Evolutionary conservation across 2,113 vertebrate genomes (phyloP), one percentile per base, ranked within the genome.

Genomic region (Zingel zingel): DNA sequence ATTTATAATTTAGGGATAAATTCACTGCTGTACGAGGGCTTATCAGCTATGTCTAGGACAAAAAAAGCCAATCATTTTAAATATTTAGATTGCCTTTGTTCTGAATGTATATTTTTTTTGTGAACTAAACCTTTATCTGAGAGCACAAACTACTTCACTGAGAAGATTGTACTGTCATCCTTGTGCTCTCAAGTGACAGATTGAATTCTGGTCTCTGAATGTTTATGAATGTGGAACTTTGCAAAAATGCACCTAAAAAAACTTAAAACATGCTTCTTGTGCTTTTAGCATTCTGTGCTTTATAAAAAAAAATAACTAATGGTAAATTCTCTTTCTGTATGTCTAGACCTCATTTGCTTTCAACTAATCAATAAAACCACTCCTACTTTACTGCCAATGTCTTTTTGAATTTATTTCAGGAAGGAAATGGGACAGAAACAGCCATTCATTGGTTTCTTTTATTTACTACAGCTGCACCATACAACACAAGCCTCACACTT

Each of bases 151-250:
- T 77, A 83, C 87, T 87, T 93, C 84, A 75, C 82, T 86, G 81
- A 86, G 77, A 91, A 81, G 89, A 93, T 93, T 90, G 87, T 93
- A 89, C 48, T 25, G 72, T 89, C 77, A 56, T 85, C 77, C 70
- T 84, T 50, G 77, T 93, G 88, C 87, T 92, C 91, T 89, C 86
- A 88, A 86, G 78, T 83, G 77, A 82, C 84, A 68, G 83, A 87
- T 89, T 57, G 30, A 23, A 77, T 78, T 86, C 86, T 88, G 83
- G 85, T 91, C 77, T 87, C 83, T 88, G 89, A 91, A 92, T 90
- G 89, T 94, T 91, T 76, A 75, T 91, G 88, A 94, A 93, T 92
- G 91, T 94, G 91, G 86, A 91, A 91, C 86, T 88, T 85, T 90
- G 81, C 87, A 89, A 94, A 93, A 91, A 89, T 78, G 89, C 90